Base-by-base conservation (phyloP, 1,140 invertebrate species). In the Lepidurus apus region DNA sequence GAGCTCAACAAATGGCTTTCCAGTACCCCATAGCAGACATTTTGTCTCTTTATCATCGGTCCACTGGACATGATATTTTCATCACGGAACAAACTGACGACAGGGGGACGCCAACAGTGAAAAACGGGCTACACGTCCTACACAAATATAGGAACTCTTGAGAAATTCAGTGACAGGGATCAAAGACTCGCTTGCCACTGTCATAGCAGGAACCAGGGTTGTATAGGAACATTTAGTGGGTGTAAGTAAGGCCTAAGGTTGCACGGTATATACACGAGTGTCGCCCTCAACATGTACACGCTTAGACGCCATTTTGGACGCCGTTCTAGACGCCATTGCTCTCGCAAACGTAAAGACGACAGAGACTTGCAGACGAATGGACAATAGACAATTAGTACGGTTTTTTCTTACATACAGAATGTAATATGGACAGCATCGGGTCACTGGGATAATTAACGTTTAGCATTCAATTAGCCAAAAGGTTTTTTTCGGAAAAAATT, bases 151-250 rank as follows among this genome's bases (percentile, higher is more conserved):
- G 53, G 53, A 65, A 65, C 53, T 65, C 53, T 34, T 13, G 53
- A 21, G 53, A 65, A 65, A 65, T 65, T 65, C 47, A 65, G 8
- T 65, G 13, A 21, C 13, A 13, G 13, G 53, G 53, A 65, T 4
- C 13, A 65, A 6, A 9, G 53, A 65, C 53, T 65, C 8, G 17
- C 13, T 65, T 65, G 53, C n/a, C 53, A 65, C 53, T 21, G 53
- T 65, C 13, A 65, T 1, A 65, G 53, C 53, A 65, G 53, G 53
- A 65, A 65, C 53, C 53, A 65, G 53, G 53, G 53, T 13, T 9
- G 34, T n/a, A 65, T 65, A 65, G 53, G 53, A 65, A 65, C 53
- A 65, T 65, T 65, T 65, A 65, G 53, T 65, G 53, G 53, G 53
- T 65, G 53, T 65, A 65, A 65, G 8, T 65, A 65, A 65, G 53